Percentiles rank a stretch among this genome's conserved stretches.
Evolutionary conservation across 2,888 invertebrate genomes (phyloP).

Genomic region (Sycophila texana): DNA sequence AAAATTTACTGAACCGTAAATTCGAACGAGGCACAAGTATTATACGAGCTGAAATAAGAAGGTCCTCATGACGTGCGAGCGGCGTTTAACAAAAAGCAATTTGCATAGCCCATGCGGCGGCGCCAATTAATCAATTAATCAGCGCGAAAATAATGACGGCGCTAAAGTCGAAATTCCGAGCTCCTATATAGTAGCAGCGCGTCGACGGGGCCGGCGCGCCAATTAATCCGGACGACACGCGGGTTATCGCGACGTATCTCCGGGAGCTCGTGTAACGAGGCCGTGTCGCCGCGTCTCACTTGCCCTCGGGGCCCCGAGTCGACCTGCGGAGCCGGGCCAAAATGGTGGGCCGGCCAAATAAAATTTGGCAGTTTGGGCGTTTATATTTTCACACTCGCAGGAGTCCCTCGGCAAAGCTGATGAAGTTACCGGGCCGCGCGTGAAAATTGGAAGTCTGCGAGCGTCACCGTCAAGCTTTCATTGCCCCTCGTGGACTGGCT

Average conservation of each 20-base stretch:
- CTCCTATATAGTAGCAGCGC: background rate
- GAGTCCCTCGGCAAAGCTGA: background rate
- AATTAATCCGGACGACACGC: constrained; percentile 38
- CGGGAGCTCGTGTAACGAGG: constrained; percentile 15
- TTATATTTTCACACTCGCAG: background rate
- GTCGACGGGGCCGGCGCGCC: constrained; percentile 6
- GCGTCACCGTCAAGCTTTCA: too few relatives aligned
- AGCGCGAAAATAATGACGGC: constrained; percentile 3
- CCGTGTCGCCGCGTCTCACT: background rate
- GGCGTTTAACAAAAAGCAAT: constrained; percentile 16
- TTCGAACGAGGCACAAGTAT: too few relatives aligned
- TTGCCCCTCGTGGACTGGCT: too few relatives aligned
- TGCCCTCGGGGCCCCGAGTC: background rate
- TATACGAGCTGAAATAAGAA: too few relatives aligned
- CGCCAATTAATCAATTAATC: constrained; percentile 35
- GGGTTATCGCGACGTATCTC: constrained; percentile 23
- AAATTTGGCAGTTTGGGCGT: constrained; percentile 29
- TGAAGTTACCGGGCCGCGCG: too few relatives aligned
- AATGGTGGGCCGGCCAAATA: background rate
- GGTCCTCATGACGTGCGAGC: too few relatives aligned
- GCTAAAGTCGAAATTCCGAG: constrained; percentile 2
- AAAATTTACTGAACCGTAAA: too few relatives aligned
- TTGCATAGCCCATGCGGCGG: background rate
- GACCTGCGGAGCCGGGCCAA: background rate
- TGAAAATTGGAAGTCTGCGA: too few relatives aligned